Conservation (phyloP, 2,113 vertebrate genomes). For the Rattus rattus region DNA sequence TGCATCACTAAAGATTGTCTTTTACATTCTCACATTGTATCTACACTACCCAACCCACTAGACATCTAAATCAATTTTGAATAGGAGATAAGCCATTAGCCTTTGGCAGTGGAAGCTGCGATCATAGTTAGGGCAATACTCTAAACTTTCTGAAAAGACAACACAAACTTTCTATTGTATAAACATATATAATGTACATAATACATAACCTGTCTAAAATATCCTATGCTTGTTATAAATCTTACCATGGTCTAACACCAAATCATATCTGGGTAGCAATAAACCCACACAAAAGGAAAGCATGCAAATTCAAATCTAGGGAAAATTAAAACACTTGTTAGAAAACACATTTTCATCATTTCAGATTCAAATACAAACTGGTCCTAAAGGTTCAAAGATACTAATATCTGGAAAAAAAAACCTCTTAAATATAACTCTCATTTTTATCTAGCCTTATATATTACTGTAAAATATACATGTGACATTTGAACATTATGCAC, state of each 20-base stretch:
- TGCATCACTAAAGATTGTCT: background rate
- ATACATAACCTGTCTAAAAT: conserved; percentile 25
- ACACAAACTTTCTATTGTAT: conserved; percentile 32
- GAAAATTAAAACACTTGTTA: conserved; percentile 39
- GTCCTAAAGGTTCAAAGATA: conserved; percentile 42
- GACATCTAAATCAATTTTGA: background rate
- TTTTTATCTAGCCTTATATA: conserved; percentile 53
- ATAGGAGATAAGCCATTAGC: background rate
- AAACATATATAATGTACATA: conserved; percentile 40
- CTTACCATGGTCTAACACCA: conserved; percentile 3
- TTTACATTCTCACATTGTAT: background rate
- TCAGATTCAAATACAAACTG: conserved; percentile 40
- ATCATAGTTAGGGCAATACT: conserved; percentile 1
- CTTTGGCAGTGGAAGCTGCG: conserved; percentile 8
- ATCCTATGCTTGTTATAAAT: conserved; percentile 40
- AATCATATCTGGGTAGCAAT: background rate
- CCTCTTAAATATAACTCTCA: conserved; percentile 30
- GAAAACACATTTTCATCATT: conserved; percentile 46
- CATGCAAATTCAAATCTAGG: conserved; percentile 35
- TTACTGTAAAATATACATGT: conserved; percentile 55
- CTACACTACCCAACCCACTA: background rate
- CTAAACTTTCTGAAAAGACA: conserved; percentile 50
- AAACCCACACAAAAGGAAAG: conserved; percentile 28
- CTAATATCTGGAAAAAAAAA: conserved; percentile 55
- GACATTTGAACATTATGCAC: conserved; percentile 56